phyloP scores from a whole-genome alignment of 2,888 invertebrate species.

The Spisula subtruncata region DNA sequence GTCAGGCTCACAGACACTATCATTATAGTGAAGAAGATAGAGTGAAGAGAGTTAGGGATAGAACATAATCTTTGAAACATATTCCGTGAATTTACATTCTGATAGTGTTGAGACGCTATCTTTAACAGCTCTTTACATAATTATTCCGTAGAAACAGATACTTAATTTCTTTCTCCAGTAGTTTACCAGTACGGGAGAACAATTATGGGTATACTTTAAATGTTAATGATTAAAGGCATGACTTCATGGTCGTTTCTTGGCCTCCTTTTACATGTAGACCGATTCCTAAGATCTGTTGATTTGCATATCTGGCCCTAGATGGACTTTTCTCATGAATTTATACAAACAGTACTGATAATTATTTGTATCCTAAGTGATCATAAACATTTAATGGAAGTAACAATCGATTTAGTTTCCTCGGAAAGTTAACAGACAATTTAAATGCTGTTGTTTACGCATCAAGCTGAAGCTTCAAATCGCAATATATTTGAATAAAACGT shows the following conservation, averaged over 20 bases:
- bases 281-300: background rate
- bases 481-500: no score
- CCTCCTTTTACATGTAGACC: background rate
- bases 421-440: no score
- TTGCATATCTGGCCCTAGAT: slow-evolving; percentile 17
- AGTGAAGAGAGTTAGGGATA: background rate
- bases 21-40: background rate
- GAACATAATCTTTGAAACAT: slow-evolving; percentile 23
- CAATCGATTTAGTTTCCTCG: no score
- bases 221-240: slow-evolving; percentile 23
- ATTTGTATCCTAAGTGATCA: background rate
- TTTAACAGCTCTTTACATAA: slow-evolving; percentile 25
- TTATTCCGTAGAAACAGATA: slow-evolving; percentile 27
- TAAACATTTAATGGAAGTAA: background rate
- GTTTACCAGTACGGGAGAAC: background rate
- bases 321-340: background rate
- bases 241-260: background rate
- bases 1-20: background rate
- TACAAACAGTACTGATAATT: background rate
- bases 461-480: no score
- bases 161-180: slow-evolving; percentile 30
- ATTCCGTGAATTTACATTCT: slow-evolving; percentile 34
- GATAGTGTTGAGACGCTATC: slow-evolving; percentile 26
- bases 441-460: no score
- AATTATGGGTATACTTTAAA: slow-evolving; percentile 23